A percentile compares a stretch with the other conserved stretches of the same genome.
Conservation (phyloP, 2,888 invertebrate genomes). For the Melieria crassipennis region DNA sequence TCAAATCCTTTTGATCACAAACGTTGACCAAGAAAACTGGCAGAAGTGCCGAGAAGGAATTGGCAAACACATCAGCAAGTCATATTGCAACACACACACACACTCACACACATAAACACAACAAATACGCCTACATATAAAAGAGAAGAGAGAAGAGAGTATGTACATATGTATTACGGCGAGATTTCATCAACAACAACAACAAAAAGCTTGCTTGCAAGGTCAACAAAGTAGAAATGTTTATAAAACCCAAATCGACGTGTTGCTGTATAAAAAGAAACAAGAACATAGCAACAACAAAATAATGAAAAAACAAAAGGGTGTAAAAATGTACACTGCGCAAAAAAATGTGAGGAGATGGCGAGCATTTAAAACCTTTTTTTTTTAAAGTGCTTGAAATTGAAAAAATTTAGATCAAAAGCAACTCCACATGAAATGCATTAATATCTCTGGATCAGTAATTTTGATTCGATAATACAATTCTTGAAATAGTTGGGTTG, state of each 20-base stretch:
- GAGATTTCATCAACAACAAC: too few species aligned
- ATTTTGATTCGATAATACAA: too few species aligned
- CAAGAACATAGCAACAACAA: too few species aligned
- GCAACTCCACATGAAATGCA: too few species aligned
- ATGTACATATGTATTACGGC: not conserved
- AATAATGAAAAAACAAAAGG: too few species aligned
- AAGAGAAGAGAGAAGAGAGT: not conserved
- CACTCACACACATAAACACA: not conserved
- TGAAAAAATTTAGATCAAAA: not conserved
- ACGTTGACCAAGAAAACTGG: not conserved
- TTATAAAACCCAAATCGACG: constrained; percentile 3
- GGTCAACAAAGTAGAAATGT: not conserved
- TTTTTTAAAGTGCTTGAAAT: not conserved
- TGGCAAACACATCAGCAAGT: not conserved
- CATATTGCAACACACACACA: not conserved
- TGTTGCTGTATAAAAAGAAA: not conserved
- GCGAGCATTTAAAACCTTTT: not conserved
- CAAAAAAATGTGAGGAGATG: too few species aligned
- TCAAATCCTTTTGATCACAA: not conserved
- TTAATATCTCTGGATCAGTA: too few species aligned
- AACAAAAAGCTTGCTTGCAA: not conserved
- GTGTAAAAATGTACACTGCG: too few species aligned
- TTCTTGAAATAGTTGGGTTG: too few species aligned
- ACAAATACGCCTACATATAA: not conserved
- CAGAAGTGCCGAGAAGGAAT: too few species aligned